Base-by-base conservation (phyloP, 2,113 vertebrate species). In the Zosterops pallidus region DNA sequence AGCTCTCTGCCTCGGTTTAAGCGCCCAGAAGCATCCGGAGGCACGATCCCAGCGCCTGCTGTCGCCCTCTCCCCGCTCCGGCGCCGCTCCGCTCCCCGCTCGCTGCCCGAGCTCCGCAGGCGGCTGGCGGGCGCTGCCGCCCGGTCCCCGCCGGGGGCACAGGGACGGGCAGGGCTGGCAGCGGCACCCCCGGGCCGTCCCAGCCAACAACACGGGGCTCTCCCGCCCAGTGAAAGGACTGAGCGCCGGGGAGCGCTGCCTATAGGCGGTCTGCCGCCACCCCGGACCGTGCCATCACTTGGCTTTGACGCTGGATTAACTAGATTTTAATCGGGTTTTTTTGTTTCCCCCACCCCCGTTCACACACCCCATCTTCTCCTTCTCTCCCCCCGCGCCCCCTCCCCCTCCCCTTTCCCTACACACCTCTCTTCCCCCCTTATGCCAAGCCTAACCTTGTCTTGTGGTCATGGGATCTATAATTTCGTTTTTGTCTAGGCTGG, bases 381-480 rank as follows among this genome's bases (percentile, higher is more conserved):
- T 85, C 76, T 94, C 63, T 69, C 77, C 77, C 56, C n/a, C 63
- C 72, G 35, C 35, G 35, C 35, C 35, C 35, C 35, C 35, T 35
- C 35, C 35, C 35, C 35, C 35, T 35, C 35, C 35, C 83, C 46
- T 52, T 69, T 81, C 46, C 90, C 76, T 90, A 70, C 86, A 65
- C 95, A 88, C 77, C 86, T 80, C 93, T 96, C 79, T 89, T 65
- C 83, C 60, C 53, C 86, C 92, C 92, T 90, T 96, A 79, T 95
- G 90, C 94, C 94, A 95, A 98, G 95, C 97, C 95, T 98, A 97
- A 98, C 97, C 98, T 98, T 96, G 97, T 96, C 97, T 96, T 75
- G 96, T 98, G 98, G 98, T 98, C 98, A 99, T 99, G 99, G 98
- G 98, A 96, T 98, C 97, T 98, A 91, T 97, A 93, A 97, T 98